Conservation (phyloP, 35 echinoderm and acorn worm species). For the Amphiura filiformis region DNA sequence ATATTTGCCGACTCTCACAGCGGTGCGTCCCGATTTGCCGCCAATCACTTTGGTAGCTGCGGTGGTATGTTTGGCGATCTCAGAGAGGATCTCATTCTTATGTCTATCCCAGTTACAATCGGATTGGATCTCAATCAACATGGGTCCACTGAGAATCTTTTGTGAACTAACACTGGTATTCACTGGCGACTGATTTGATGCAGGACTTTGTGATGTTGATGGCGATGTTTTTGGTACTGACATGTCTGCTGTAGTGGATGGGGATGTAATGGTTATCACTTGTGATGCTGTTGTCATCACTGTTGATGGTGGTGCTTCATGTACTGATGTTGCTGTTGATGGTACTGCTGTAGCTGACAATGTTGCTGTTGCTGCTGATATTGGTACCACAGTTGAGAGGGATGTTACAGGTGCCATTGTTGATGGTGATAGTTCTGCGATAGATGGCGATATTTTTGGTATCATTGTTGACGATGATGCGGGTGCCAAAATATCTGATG, state of each 20-base stretch:
- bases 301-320: neutral
- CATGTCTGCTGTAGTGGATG: neutral
- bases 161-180: neutral
- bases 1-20: slow-evolving; percentile 28
- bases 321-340: neutral
- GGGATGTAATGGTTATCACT: neutral
- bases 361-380: neutral
- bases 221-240: neutral
- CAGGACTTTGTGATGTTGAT: neutral
- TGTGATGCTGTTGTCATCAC: neutral
- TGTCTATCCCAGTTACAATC: slow-evolving; percentile 25
- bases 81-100: slow-evolving; percentile 23
- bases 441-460: too few species aligned
- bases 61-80: slow-evolving; percentile 28
- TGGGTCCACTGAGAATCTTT: neutral
- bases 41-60: neutral
- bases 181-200: neutral
- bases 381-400: neutral
- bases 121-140: slow-evolving; percentile 45
- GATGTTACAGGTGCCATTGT: too few species aligned
- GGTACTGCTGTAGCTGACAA: neutral
- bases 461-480: too few species aligned
- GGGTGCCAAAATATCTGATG: too few species aligned
- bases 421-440: too few species aligned
- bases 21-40: neutral